Evolutionary conservation across 1,140 invertebrate species (phyloP).

Genomic region (Drosophila virilis): DNA sequence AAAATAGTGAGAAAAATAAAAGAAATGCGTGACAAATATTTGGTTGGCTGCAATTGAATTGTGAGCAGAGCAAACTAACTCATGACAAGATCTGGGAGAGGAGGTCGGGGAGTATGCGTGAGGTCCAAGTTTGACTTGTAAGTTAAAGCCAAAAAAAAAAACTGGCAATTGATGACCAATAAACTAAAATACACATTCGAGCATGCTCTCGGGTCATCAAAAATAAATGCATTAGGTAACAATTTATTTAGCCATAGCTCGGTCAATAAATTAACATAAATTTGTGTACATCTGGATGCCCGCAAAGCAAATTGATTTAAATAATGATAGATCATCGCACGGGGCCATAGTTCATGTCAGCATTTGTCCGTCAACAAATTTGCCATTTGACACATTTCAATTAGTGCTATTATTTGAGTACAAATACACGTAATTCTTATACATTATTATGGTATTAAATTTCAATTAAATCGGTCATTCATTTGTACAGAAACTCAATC

Average conservation of each 20-base stretch:
- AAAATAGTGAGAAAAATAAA: conserved; percentile 24
- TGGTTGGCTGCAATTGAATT: conserved; percentile 41
- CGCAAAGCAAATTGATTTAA: conserved; percentile 34
- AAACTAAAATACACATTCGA: neutral
- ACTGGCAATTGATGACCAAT: neutral
- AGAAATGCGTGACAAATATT: conserved; percentile 37
- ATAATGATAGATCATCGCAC: conserved; percentile 32
- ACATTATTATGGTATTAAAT: conserved; percentile 36
- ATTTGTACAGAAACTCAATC: conserved; percentile 37
- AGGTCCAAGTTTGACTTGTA: neutral
- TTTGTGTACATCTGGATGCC: conserved; percentile 12
- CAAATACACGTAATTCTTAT: conserved; percentile 9
- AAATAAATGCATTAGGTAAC: neutral
- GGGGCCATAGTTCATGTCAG: conserved; percentile 15
- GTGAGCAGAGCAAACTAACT: conserved; percentile 11
- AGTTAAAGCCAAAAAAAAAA: neutral
- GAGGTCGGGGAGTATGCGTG: neutral
- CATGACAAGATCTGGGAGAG: conserved; percentile 1
- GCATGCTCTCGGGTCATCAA: neutral
- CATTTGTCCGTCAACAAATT: conserved; percentile 39
- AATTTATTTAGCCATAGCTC: neutral
- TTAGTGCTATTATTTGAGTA: conserved; percentile 31
- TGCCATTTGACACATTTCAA: conserved; percentile 44
- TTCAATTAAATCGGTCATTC: conserved; percentile 43
- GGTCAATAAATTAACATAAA: conserved; percentile 46